A percentile compares a stretch with the other conserved stretches of the same genome.
These are phyloP conservation scores for Schizotus pectinicornis DNA, from an alignment of 2,888 invertebrate genomes.

Conservation along the genomic window DNA sequence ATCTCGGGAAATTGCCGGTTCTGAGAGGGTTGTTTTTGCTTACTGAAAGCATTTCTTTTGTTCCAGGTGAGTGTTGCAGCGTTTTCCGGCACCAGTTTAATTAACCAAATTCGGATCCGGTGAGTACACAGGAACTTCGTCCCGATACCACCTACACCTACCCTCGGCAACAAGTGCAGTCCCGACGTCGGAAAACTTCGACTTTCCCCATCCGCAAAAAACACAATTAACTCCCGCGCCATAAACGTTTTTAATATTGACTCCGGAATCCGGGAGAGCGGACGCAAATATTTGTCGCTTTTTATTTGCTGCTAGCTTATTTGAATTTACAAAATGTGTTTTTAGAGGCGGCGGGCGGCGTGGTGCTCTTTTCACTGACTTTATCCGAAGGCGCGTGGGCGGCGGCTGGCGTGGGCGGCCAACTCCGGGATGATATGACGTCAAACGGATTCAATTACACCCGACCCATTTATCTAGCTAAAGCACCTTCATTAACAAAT, in stretches of 20 bases:
- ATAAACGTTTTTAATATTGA: too few species aligned
- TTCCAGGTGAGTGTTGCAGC: constrained; percentile 18
- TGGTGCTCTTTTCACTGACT: too few species aligned
- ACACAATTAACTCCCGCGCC: too few species aligned
- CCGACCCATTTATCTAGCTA: constrained; percentile 1
- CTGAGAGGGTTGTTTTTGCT: background rate
- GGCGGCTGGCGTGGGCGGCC: constrained; percentile 10
- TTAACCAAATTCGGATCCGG: constrained; percentile 11
- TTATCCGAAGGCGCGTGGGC: background rate
- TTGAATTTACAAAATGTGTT: background rate
- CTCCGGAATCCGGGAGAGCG: too few species aligned
- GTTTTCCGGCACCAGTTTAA: constrained; percentile 1
- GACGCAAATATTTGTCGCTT: too few species aligned
- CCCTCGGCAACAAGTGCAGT: too few species aligned
- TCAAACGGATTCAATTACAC: constrained; percentile 10
- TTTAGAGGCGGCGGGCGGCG: background rate
- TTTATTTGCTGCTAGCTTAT: too few species aligned
- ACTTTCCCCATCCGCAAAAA: too few species aligned
- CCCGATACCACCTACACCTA: background rate
- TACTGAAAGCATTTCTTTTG: background rate
- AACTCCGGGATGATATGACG: constrained; percentile 20
- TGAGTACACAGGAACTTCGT: constrained; percentile 13
- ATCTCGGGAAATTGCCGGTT: constrained; percentile 3
- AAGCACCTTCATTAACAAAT: background rate
- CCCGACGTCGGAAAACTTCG: too few species aligned